Percentiles rank a stretch among this genome's conserved stretches.
These are phyloP conservation scores for Pelecanoides urinatrix DNA, from an alignment of 2,113 vertebrate genomes.

Conservation along the genomic window DNA sequence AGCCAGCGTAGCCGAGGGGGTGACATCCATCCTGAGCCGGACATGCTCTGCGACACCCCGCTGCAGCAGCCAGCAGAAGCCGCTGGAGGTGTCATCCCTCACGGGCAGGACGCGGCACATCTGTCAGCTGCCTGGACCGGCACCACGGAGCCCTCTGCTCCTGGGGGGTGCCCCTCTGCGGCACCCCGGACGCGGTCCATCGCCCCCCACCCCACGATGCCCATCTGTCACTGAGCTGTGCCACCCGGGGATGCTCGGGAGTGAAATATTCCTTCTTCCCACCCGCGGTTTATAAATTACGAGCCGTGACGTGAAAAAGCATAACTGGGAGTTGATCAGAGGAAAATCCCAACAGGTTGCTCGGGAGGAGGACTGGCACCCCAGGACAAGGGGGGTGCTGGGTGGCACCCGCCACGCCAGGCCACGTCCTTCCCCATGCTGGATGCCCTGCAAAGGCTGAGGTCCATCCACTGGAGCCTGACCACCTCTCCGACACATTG, in stretches of 20 bases:
- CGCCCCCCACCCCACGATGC: neutral
- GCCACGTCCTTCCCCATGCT: neutral
- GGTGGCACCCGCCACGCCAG: neutral
- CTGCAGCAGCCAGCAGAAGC: neutral
- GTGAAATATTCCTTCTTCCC: neutral
- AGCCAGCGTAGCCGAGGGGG: accelerated
- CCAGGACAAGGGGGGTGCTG: neutral
- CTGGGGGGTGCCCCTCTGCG: neutral
- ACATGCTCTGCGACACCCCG: accelerated
- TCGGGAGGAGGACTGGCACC: neutral
- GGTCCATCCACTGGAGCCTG: neutral
- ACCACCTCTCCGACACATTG: neutral
- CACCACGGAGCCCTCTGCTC: neutral
- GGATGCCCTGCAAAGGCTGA: neutral
- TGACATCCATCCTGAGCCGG: neutral
- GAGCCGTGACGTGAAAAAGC: neutral
- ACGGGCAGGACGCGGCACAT: neutral
- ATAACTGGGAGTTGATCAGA: neutral
- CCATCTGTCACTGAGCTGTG: neutral
- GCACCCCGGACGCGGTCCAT: neutral
- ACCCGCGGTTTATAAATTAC: neutral
- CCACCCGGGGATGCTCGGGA: neutral
- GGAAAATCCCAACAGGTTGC: neutral
- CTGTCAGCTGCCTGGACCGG: neutral
- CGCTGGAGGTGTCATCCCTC: neutral